Percentiles rank a stretch among this genome's conserved stretches.
phyloP scores from a whole-genome alignment of 2,888 invertebrate genomes.

The Agrochola lota region DNA sequence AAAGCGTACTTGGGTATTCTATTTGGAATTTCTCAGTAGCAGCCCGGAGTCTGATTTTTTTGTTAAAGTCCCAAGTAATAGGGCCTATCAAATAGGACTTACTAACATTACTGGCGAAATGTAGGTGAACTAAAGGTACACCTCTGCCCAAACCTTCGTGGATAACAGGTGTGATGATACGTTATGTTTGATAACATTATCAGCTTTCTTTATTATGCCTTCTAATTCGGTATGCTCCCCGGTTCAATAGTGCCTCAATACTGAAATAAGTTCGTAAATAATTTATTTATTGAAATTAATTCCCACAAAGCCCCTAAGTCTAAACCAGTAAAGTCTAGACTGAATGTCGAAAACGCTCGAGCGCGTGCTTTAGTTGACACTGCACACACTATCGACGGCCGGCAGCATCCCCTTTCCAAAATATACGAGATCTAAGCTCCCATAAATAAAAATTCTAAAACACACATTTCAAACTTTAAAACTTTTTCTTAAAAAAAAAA shows the following conservation, averaged over 20 bases:
- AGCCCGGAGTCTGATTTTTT: background rate
- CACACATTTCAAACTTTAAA: slow-evolving; percentile 56
- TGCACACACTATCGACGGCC: slow-evolving; percentile 48
- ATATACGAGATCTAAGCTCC: slow-evolving; percentile 40
- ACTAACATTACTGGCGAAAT: background rate
- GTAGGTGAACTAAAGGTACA: background rate
- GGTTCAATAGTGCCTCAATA: background rate
- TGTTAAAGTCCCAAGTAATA: no score
- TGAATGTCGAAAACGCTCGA: slow-evolving; percentile 21
- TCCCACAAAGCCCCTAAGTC: slow-evolving; percentile 20
- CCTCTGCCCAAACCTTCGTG: background rate
- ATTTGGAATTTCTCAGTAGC: background rate
- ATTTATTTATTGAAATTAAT: slow-evolving; percentile 14
- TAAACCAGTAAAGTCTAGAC: slow-evolving; percentile 57
- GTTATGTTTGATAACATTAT: background rate
- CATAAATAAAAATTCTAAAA: slow-evolving; percentile 57
- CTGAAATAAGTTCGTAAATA: background rate
- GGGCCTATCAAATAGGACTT: background rate
- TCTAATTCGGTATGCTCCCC: no score
- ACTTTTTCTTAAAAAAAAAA: slow-evolving; percentile 40
- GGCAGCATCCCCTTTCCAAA: slow-evolving; percentile 36
- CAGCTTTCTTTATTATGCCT: no score
- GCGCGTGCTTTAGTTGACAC: slow-evolving; percentile 33
- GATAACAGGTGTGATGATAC: background rate
- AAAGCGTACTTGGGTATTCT: background rate